These are phyloP conservation scores for Choreutis nemorana DNA, from an alignment of 2,888 invertebrate genomes.

Conservation along the genomic window DNA sequence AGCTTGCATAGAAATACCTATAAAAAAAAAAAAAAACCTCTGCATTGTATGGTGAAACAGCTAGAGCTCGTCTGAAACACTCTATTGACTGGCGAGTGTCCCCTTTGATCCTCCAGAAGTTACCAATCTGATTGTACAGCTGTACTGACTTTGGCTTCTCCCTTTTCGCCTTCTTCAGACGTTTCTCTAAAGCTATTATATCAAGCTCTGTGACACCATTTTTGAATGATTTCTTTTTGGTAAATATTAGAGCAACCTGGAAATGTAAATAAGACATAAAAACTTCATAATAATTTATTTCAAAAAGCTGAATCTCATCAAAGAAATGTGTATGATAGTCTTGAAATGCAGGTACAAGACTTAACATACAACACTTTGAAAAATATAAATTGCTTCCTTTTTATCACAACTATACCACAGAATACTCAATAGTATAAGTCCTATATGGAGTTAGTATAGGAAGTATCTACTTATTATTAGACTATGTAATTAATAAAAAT, in stretches of 20 bases:
- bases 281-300: not conserved
- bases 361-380: too few species aligned
- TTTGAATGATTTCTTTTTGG: slow-evolving; percentile 69
- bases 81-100: slow-evolving; percentile 88
- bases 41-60: slow-evolving; percentile 86
- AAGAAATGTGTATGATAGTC: too few species aligned
- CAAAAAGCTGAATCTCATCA: too few species aligned
- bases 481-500: slow-evolving; percentile 1
- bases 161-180: slow-evolving; percentile 78
- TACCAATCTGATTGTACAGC: slow-evolving; percentile 89
- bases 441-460: too few species aligned
- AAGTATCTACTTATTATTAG: too few species aligned
- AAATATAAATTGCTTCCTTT: too few species aligned
- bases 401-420: too few species aligned
- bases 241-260: slow-evolving; percentile 77
- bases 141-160: slow-evolving; percentile 87
- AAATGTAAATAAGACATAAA: slow-evolving; percentile 9
- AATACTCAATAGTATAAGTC: too few species aligned
- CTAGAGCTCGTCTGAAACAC: slow-evolving; percentile 86
- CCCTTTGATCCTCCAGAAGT: slow-evolving; percentile 91
- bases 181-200: slow-evolving; percentile 76
- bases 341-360: too few species aligned
- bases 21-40: too few species aligned
- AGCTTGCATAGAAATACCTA: too few species aligned
- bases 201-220: slow-evolving; percentile 74